These are phyloP conservation scores for Empidonax alnorum DNA, from an alignment of 2,113 vertebrate species.

Conservation along the genomic window DNA sequence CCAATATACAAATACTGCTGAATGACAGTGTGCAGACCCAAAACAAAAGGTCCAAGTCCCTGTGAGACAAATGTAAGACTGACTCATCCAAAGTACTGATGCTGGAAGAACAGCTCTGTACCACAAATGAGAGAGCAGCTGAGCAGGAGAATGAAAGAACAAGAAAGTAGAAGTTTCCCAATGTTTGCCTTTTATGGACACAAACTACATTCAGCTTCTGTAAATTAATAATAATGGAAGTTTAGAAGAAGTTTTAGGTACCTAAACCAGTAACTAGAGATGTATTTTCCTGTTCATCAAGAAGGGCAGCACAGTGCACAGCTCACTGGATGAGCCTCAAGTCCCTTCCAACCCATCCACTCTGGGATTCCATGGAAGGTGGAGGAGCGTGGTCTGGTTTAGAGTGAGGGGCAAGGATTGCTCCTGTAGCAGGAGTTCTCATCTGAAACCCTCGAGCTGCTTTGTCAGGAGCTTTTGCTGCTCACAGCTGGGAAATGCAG, in stretches of 20 bases:
- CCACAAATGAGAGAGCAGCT: neutral
- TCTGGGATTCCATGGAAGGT: neutral
- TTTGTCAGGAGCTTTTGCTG: neutral
- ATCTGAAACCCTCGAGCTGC: fast-evolving
- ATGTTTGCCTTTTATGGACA: neutral
- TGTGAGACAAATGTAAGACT: neutral
- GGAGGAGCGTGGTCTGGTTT: fast-evolving
- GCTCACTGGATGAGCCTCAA: neutral
- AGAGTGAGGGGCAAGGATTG: neutral
- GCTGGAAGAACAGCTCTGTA: neutral
- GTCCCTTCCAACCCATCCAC: neutral
- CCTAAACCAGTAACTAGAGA: neutral
- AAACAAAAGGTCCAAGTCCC: neutral
- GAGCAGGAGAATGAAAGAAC: neutral
- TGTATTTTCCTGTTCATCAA: neutral
- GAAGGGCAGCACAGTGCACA: neutral
- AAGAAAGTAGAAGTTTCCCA: neutral
- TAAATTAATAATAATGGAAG: neutral
- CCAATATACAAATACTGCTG: neutral
- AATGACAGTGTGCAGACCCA: neutral
- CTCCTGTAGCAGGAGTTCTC: neutral
- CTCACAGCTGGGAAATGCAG: neutral
- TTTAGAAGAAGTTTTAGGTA: neutral
- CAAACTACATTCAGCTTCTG: neutral
- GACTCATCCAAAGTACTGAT: neutral